These are phyloP conservation scores for Caradrina clavipalpis DNA, from an alignment of 2,888 invertebrate genomes.

Conservation along the genomic window DNA sequence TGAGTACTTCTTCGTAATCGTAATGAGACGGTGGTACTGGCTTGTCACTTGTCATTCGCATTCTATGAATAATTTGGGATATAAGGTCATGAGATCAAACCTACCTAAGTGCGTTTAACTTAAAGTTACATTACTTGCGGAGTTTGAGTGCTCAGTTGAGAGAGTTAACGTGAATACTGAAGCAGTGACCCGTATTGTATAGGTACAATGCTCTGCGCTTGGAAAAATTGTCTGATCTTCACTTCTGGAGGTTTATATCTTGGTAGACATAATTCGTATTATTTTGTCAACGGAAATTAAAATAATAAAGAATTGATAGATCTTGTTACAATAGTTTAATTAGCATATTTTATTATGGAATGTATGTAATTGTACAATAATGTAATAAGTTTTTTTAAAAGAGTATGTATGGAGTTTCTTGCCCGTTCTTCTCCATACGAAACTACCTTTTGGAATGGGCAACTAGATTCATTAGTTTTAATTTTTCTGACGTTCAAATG, in stretches of 20 bases:
- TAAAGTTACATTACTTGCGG: constrained; percentile 29
- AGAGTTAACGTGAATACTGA: constrained; percentile 18
- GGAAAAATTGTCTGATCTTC: constrained; percentile 6
- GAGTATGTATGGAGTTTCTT: too few relatives aligned
- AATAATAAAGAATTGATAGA: too few relatives aligned
- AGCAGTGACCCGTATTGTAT: constrained; percentile 28
- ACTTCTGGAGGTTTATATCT: not conserved
- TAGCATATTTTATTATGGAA: too few relatives aligned
- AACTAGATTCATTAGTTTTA: too few relatives aligned
- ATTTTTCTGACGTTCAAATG: too few relatives aligned
- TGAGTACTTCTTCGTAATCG: constrained; percentile 55
- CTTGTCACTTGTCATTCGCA: not conserved
- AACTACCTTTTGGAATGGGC: too few relatives aligned
- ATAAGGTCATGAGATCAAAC: constrained; percentile 9
- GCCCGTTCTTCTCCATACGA: too few relatives aligned
- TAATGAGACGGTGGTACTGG: constrained; percentile 3
- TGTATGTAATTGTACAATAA: too few relatives aligned
- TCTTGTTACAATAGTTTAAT: too few relatives aligned
- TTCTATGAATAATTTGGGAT: constrained; percentile 15
- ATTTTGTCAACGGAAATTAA: not conserved
- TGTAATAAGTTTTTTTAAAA: too few relatives aligned
- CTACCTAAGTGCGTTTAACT: constrained; percentile 18
- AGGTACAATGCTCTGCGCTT: constrained; percentile 7
- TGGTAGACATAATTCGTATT: not conserved
- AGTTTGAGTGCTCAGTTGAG: constrained; percentile 28